Evolutionary conservation across 2,113 vertebrate genomes (phyloP).

Genomic region (Brienomyrus brachyistius): DNA sequence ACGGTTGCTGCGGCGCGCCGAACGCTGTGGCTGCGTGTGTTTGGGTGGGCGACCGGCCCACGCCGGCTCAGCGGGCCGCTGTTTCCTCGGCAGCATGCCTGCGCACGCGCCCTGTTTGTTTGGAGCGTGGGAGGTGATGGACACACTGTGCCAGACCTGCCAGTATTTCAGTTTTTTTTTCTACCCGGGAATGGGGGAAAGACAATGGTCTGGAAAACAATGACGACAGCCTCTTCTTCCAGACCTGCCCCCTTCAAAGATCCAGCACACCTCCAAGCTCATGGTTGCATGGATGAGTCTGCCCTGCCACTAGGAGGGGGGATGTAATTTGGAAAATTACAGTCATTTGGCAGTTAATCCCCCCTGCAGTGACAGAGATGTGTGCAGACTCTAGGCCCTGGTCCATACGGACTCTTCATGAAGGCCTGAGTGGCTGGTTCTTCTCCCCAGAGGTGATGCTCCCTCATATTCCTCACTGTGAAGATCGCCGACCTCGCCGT

Average conservation of each 20-base stretch:
- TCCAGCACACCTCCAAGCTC: neutral
- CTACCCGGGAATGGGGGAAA: neutral
- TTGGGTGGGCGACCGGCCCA: neutral
- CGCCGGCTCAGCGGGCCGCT: neutral
- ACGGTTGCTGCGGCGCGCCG: neutral
- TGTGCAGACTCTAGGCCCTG: neutral
- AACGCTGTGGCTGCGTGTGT: neutral
- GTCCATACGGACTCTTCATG: neutral
- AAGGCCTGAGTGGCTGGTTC: neutral
- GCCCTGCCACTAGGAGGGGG: neutral
- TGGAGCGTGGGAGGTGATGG: slow-evolving; percentile 9
- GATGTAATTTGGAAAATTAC: neutral
- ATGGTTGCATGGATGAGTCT: neutral
- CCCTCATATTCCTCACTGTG: neutral
- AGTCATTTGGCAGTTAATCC: neutral
- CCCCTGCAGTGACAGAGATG: neutral
- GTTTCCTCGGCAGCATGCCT: neutral
- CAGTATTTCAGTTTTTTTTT: neutral
- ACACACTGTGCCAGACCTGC: neutral
- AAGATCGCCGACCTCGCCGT: neutral
- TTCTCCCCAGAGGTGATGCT: neutral
- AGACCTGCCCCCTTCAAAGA: neutral
- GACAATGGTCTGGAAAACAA: neutral
- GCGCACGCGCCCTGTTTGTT: neutral
- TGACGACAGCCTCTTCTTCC: neutral